A percentile compares a stretch with the other conserved stretches of the same genome.
Conservation (phyloP, 2,888 invertebrate species). For the Apotomis capreana region DNA sequence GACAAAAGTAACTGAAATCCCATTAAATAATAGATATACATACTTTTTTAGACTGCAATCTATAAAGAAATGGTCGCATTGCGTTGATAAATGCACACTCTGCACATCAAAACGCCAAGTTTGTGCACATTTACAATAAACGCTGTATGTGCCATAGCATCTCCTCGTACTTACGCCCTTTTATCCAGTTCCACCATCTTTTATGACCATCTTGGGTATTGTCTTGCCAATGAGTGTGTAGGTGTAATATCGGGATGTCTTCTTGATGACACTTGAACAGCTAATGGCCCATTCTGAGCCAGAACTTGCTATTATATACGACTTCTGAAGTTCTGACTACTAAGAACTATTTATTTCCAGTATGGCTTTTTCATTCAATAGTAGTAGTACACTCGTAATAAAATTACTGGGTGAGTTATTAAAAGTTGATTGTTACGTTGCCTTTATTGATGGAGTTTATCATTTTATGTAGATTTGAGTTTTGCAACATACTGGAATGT, state of each 20-base stretch:
- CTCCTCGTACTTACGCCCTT: neutral
- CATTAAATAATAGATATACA: too few relatives aligned
- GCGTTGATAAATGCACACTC: too few relatives aligned
- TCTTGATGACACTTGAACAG: conserved; percentile 32
- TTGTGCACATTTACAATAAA: neutral
- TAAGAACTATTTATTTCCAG: conserved; percentile 18
- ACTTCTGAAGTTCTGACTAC: conserved; percentile 10
- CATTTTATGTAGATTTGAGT: too few relatives aligned
- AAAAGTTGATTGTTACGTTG: neutral
- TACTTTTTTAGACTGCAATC: too few relatives aligned
- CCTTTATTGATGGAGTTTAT: neutral
- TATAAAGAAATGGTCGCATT: too few relatives aligned
- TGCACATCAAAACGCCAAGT: too few relatives aligned
- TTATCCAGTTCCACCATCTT: conserved; percentile 6
- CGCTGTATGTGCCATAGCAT: neutral
- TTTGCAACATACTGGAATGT: too few relatives aligned
- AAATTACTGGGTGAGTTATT: neutral
- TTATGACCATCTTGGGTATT: conserved; percentile 33
- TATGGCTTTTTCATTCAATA: conserved; percentile 1
- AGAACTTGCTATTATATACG: conserved; percentile 30
- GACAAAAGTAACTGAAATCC: too few relatives aligned
- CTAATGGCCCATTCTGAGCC: conserved; percentile 37
- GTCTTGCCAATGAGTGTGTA: conserved; percentile 39
- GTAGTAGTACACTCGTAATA: neutral
- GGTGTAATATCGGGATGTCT: conserved; percentile 37